Percentiles rank a stretch among this genome's conserved stretches.
These are phyloP conservation scores for Lanius ludovicianus DNA, from an alignment of 2,113 vertebrate genomes.

Conservation along the genomic window DNA sequence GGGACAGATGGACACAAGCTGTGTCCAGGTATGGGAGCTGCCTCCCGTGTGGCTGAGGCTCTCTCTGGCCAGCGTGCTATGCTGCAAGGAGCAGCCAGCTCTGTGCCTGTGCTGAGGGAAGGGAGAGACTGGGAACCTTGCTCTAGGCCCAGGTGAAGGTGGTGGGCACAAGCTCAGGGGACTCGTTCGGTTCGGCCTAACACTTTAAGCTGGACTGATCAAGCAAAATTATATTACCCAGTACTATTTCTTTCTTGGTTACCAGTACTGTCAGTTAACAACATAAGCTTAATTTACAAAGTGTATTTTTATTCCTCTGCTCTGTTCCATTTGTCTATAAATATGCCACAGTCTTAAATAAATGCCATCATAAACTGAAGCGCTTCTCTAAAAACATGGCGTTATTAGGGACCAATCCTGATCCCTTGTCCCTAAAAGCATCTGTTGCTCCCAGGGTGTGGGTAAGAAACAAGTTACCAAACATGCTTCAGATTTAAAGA, in stretches of 20 bases:
- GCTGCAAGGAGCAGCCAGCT: neutral
- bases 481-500: neutral
- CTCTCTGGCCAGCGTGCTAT: fast-evolving
- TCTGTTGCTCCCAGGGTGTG: neutral
- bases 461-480: neutral
- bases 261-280: neutral
- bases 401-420: neutral
- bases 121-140: neutral
- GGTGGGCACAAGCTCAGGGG: neutral
- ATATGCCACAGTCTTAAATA: neutral
- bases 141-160: neutral
- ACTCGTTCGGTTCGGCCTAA: neutral
- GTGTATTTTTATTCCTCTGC: neutral
- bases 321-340: neutral
- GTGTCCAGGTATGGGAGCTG: fast-evolving
- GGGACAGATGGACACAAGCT: neutral
- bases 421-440: neutral
- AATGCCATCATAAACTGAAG: neutral
- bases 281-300: neutral
- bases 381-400: neutral
- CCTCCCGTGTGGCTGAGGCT: fast-evolving
- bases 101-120: neutral
- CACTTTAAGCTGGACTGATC: neutral
- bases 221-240: neutral
- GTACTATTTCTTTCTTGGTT: neutral